Base-by-base conservation (phyloP, 2,113 vertebrate genomes). In the Epinephelus cyanopodus region DNA sequence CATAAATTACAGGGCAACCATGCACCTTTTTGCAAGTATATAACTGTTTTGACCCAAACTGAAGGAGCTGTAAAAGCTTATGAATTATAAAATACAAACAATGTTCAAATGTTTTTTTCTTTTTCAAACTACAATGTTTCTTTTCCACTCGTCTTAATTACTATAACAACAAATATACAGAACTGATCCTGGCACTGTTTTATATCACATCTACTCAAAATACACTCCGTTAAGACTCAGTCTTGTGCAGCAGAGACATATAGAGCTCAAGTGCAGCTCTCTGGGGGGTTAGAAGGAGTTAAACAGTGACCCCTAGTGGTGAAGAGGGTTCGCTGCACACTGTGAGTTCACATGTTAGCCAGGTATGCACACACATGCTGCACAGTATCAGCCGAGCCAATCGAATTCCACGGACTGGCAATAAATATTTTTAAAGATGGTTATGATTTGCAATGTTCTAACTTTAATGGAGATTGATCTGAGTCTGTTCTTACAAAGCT, bases 281-380 rank as follows among this genome's bases (percentile, higher is more conserved):
- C 17, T 45, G 21, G 17, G 6, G 8, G 21, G 9, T 13, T 17
- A 25, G 50, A 17, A 65, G 57, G 78, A 84, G 74, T 65, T 81
- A 15, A 58, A 77, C 66, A 77, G 78, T 88, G 90, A 47, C 90
- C 70, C 81, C 89, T 76, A 72, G 10, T 39, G 92, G 90, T 68
- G 11, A 48, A 54, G 33, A 75, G 1, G 8, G 21, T 15, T 73
- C 47, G 74, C 82, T 86, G 86, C 77, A 86, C 65, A 15, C n/a
- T 70, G 18, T 15, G 73, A 27, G 33, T 14, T 61, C 50, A 77
- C 54, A 65, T 39, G 53, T 62, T 37, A 45, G 67, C 9, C 74
- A 27, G 17, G 27, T 47, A 27, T 58, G 18, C 29, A 47, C 67
- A 56, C 25, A 64, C 50, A 29, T 6, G 50, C 54, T 37, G 47